Evolutionary conservation across 30 jellyfish, hydroid and myxozoan species (phyloP), one percentile per base, ranked within the genome.

Genomic region (Aurelia sp.): DNA sequence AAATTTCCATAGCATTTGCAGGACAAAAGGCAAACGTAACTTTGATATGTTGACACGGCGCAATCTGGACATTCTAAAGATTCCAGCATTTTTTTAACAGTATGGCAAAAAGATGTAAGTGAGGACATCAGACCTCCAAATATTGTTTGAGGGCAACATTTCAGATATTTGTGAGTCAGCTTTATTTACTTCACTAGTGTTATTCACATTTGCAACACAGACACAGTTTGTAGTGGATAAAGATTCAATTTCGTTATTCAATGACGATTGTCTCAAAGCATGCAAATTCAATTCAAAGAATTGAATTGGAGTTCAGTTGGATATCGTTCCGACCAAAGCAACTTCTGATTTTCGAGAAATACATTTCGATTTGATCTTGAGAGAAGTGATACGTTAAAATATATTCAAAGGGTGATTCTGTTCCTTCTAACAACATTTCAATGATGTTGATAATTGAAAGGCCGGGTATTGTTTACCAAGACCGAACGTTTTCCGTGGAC

Each of bases 321-420:
- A 31, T 79, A 19, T 79, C 2, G 68, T 79, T 79, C 90, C 90
- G 63, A 4, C 87, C 90, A 64, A 79, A 79, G 69, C 69, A 40
- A 61, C 90, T 64, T 63, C 68, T 24, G 47, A 79, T 79, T 79
- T 79, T 60, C 4, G 86, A 24, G 47, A 60, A 63, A 44, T 17
- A 60, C 85, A 79, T 79, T 63, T 62, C 87, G 6, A 22, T 30
- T 31, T 31, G 65, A 13, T 63, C 68, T 31, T 79, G 40, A 4
- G 52, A 41, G 52, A 41, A 41, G 52, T 12, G 52, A 41, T 41
- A 41, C 7, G 52, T 41, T 6, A 41, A 41, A 12, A 41, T 41
- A 1, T 41, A 41, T 41, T 41, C 52, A n/a, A n/a, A n/a, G n/a
- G n/a, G n/a, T n/a, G n/a, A n/a, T n/a, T n/a, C n/a, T n/a, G n/a